phyloP scores from a whole-genome alignment of 1,140 invertebrate genomes.

The Adoxophyes honmai region DNA sequence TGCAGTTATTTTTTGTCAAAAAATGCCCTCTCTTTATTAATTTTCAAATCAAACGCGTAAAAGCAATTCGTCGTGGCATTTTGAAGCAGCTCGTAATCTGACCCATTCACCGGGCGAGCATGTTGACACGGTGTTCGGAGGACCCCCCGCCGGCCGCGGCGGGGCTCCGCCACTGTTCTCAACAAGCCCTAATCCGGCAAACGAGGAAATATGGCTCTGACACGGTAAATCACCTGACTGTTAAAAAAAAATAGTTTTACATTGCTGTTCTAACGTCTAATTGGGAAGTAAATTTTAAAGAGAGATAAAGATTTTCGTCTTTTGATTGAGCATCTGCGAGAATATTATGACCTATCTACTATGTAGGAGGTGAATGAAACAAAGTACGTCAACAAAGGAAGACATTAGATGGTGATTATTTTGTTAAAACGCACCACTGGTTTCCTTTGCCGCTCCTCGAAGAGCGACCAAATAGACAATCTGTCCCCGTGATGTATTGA shows the following conservation, averaged over 20 bases:
- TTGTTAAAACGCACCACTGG: not conserved
- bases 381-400: not conserved
- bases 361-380: too few species aligned
- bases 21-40: not conserved
- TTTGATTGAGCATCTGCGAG: too few species aligned
- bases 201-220: conserved; percentile 52
- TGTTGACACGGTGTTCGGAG: conserved; percentile 30
- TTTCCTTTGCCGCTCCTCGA: not conserved
- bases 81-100: too few species aligned
- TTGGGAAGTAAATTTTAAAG: too few species aligned
- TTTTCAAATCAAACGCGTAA: not conserved
- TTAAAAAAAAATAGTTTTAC: too few species aligned
- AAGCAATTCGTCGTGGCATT: not conserved
- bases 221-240: conserved; percentile 18
- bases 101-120: conserved; percentile 6
- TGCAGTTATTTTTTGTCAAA: too few species aligned
- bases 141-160: conserved; percentile 46
- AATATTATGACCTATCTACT: too few species aligned
- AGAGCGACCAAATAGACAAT: not conserved
- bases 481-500: not conserved
- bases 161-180: conserved; percentile 54
- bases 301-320: too few species aligned
- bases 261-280: too few species aligned
- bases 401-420: not conserved
- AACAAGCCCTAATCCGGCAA: conserved; percentile 46